Evolutionary conservation across 2,113 vertebrate genomes (phyloP).

Genomic region (Scalopus aquaticus): DNA sequence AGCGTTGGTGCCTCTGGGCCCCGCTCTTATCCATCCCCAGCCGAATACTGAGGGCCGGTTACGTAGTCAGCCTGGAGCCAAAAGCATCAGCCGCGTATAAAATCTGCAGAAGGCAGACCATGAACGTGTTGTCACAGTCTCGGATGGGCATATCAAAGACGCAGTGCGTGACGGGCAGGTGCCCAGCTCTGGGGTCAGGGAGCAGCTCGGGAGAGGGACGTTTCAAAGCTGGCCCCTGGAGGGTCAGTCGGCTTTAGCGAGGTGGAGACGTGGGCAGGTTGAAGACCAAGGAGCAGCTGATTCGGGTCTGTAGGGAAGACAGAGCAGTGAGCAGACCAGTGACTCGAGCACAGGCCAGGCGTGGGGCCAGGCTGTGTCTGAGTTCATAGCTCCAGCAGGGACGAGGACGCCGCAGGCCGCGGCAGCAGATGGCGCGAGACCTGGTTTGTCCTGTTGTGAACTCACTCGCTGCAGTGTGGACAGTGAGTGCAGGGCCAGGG

Average conservation of each 20-base stretch:
- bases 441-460: not conserved
- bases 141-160: too few species aligned
- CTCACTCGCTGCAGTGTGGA: not conserved
- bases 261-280: not conserved
- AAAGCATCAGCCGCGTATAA: not conserved
- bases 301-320: not conserved
- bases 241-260: not conserved
- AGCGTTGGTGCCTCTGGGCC: not conserved
- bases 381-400: not conserved
- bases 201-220: too few species aligned
- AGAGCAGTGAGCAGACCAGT: not conserved
- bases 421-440: not conserved
- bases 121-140: too few species aligned
- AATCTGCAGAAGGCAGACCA: not conserved
- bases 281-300: not conserved
- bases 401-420: not conserved
- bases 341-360: not conserved
- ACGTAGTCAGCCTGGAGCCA: not conserved
- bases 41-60: fast-evolving
- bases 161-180: not conserved
- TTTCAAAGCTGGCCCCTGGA: not conserved
- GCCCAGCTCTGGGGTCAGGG: not conserved
- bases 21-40: too few species aligned
- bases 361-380: not conserved
- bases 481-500: not conserved